Evolutionary conservation across 2,797 vertebrate genomes (phyloP).

Genomic region (Gymnoscopelus microlampas): DNA sequence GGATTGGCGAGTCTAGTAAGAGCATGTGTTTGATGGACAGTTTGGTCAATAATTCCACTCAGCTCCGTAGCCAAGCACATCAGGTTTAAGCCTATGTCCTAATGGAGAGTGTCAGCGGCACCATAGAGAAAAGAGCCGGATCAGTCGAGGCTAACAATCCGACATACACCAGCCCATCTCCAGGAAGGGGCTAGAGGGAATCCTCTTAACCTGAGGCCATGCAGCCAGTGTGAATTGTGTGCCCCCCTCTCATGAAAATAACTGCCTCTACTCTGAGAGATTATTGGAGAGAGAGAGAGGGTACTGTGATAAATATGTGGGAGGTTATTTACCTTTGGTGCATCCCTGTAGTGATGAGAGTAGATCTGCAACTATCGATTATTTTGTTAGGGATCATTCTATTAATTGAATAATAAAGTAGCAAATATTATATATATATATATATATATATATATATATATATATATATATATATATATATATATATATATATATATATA

Average conservation of each 20-base stretch:
- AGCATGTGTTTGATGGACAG: conserved; percentile 42
- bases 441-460: too few species aligned
- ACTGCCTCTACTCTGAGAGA: conserved; percentile 60
- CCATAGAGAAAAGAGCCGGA: conserved; percentile 39
- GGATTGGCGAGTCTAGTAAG: conserved; percentile 12
- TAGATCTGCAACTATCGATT: too few species aligned
- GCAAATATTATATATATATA: too few species aligned
- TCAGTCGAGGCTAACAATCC: conserved; percentile 46
- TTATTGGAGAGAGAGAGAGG: conserved; percentile 49
- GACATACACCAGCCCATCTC: conserved; percentile 18
- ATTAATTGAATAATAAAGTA: too few species aligned
- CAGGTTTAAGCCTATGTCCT: conserved; percentile 52
- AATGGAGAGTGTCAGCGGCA: conserved; percentile 46
- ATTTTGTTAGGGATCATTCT: too few species aligned
- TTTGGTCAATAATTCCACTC: conserved; percentile 49
- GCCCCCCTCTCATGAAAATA: conserved; percentile 59
- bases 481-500: too few species aligned
- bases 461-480: too few species aligned
- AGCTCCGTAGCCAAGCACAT: conserved; percentile 40
- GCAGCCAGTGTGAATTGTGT: conserved; percentile 53
- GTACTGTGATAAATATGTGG: conserved; percentile 53
- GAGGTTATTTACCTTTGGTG: conserved; percentile 63
- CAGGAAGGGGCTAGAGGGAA: conserved; percentile 46
- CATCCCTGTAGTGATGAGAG: not conserved
- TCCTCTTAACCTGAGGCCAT: conserved; percentile 68